A percentile compares a stretch with the other conserved stretches of the same genome.
Conservation (phyloP, 2,797 vertebrate genomes). For the Pangasius djambal region DNA sequence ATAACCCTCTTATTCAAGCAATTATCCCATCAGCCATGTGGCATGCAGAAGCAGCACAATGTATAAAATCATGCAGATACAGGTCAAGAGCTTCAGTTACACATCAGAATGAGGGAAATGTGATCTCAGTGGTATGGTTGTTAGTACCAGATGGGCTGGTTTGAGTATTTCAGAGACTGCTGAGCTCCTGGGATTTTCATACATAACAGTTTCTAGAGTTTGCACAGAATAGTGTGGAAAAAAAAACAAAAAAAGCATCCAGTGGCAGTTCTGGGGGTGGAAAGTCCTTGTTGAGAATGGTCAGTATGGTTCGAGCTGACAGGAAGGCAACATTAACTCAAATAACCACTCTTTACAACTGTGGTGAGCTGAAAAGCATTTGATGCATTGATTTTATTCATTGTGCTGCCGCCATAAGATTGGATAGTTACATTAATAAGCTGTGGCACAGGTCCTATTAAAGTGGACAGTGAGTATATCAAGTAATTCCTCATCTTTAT, state of each 20-base stretch:
- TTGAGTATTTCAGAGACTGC: neutral
- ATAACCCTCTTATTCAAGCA: neutral
- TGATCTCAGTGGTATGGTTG: neutral
- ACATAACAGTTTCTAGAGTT: neutral
- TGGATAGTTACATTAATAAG: neutral
- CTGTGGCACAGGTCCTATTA: neutral
- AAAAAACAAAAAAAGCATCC: too few relatives aligned
- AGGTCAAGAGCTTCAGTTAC: neutral
- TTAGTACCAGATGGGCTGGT: neutral
- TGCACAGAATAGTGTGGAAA: too few relatives aligned
- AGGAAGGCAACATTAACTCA: neutral
- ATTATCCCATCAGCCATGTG: neutral
- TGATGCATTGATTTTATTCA: neutral
- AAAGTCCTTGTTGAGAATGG: neutral
- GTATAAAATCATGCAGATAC: neutral
- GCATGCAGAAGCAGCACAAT: neutral
- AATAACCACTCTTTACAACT: neutral
- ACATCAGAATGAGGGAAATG: neutral
- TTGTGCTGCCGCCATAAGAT: neutral
- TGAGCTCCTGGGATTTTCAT: neutral
- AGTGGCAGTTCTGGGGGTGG: neutral
- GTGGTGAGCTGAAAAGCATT: neutral
- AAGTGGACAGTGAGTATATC: neutral
- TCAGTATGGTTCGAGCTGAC: neutral
- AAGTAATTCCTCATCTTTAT: neutral